Conservation (phyloP, 2,113 vertebrate genomes). For the Gorsachius goisagi region DNA sequence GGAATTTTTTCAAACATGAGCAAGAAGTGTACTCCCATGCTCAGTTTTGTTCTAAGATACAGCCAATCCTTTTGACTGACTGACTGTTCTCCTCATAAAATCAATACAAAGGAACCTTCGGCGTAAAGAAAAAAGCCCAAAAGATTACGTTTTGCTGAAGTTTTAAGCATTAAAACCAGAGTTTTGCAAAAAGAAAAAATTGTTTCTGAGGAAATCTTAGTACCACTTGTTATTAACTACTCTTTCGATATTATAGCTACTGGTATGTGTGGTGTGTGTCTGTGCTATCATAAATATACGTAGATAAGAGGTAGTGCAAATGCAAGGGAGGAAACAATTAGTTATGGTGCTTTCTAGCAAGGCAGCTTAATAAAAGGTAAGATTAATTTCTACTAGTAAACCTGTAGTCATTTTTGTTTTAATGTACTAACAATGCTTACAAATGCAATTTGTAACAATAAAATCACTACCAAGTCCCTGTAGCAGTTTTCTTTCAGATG, state of each 20-base stretch:
- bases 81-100: background rate
- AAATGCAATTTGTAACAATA: background rate
- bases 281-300: background rate
- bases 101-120: background rate
- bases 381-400: background rate
- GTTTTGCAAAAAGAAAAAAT: background rate
- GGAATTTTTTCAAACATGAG: background rate
- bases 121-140: too few relatives aligned
- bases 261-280: too few relatives aligned
- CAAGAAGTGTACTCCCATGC: rapidly evolving
- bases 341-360: background rate
- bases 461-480: background rate
- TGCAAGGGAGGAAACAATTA: background rate
- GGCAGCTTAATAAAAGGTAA: background rate
- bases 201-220: background rate
- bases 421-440: background rate
- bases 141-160: background rate
- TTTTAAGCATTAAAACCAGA: background rate
- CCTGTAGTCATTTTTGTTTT: background rate
- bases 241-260: background rate
- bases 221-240: background rate
- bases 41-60: background rate
- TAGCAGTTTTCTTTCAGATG: background rate
- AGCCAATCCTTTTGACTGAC: background rate
- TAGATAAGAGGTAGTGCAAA: background rate